These are phyloP conservation scores for Acrobasis repandana DNA, from an alignment of 2,888 invertebrate species.

Conservation along the genomic window DNA sequence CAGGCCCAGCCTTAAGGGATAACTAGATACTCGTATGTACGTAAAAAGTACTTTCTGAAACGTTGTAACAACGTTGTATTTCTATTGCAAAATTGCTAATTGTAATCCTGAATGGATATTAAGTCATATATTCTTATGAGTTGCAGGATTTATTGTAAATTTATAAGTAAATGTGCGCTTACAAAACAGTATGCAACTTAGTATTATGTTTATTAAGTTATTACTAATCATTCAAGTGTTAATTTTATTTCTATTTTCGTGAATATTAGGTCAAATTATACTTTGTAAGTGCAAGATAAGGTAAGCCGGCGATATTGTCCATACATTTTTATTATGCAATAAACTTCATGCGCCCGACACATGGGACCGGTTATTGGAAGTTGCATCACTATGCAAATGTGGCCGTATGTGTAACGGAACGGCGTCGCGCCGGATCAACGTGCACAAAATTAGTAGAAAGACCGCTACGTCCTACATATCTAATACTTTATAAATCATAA, in stretches of 20 bases:
- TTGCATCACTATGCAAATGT: slow-evolving; percentile 56
- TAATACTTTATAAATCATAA: background rate
- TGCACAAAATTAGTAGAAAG: background rate
- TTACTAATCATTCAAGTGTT: background rate
- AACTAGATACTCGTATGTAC: too few relatives aligned
- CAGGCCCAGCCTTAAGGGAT: too few relatives aligned
- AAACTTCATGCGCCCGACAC: slow-evolving; percentile 33
- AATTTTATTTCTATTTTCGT: background rate
- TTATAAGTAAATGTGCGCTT: background rate
- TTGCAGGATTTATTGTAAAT: too few relatives aligned
- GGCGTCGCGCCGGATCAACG: slow-evolving; percentile 18
- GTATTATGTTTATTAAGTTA: background rate
- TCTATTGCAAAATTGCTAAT: too few relatives aligned
- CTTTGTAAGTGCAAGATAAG: background rate
- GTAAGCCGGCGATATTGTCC: slow-evolving; percentile 20
- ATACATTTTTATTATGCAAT: slow-evolving; percentile 30
- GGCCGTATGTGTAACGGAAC: slow-evolving; percentile 33
- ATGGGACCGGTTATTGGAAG: slow-evolving; percentile 45
- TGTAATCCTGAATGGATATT: too few relatives aligned
- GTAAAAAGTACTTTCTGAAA: too few relatives aligned
- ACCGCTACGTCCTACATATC: background rate
- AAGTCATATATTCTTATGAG: too few relatives aligned
- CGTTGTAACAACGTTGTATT: too few relatives aligned
- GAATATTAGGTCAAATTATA: background rate
- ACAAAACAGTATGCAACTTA: background rate